phyloP scores from a whole-genome alignment of 2,113 vertebrate species.

The Misgurnus anguillicaudatus region DNA sequence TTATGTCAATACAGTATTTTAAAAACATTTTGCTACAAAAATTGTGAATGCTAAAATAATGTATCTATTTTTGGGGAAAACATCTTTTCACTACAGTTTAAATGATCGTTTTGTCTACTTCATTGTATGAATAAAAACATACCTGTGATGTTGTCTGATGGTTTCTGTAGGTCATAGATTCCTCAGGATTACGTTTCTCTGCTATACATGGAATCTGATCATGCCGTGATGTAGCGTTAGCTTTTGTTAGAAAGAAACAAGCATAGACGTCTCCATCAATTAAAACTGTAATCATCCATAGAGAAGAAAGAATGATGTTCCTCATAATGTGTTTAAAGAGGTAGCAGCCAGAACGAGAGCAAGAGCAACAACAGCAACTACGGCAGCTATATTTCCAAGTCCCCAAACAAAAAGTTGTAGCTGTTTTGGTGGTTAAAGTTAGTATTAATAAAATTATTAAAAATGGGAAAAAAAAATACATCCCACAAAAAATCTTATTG shows the following conservation, averaged over 20 bases:
- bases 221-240: not conserved
- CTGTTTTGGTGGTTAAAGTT: not conserved
- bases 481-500: accelerated
- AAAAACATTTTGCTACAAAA: too few species aligned
- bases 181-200: not conserved
- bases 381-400: too few species aligned
- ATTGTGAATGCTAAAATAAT: too few species aligned
- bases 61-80: too few species aligned
- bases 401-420: not conserved
- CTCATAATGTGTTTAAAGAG: not conserved
- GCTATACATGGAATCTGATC: slow-evolving; percentile 24
- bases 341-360: too few species aligned
- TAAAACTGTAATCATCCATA: slow-evolving; percentile 33
- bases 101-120: too few species aligned
- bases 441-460: not conserved
- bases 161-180: not conserved
- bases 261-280: slow-evolving; percentile 34
- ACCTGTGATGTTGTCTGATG: not conserved
- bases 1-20: too few species aligned
- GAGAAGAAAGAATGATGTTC: not conserved
- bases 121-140: not conserved
- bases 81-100: too few species aligned
- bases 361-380: not conserved
- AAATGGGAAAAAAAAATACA: slow-evolving; percentile 6
- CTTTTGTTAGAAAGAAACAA: not conserved